Conservation (phyloP, 1,140 invertebrate species). For the Cephus cinctus region DNA sequence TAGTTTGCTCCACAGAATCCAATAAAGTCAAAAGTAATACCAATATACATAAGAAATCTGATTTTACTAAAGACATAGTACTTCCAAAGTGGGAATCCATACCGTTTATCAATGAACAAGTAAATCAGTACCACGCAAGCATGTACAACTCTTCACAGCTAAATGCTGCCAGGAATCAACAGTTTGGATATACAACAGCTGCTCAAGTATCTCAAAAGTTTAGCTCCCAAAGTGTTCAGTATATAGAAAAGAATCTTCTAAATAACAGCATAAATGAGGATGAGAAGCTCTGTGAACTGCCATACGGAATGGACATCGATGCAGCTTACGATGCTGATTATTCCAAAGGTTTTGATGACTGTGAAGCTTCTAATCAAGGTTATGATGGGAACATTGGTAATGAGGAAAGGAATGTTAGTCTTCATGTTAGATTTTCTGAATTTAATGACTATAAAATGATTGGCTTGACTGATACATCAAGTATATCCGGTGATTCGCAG, state of each 20-base stretch:
- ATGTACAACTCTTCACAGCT: no score
- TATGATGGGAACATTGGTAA: background rate
- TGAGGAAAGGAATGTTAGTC: conserved; percentile 22
- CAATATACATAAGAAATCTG: no score
- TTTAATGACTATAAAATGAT: conserved; percentile 51
- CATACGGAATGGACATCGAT: conserved; percentile 20
- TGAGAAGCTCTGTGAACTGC: conserved; percentile 11
- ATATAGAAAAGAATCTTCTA: no score
- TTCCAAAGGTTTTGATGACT: no score
- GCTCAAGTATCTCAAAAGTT: no score
- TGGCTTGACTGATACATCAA: conserved; percentile 42
- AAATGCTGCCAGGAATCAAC: no score
- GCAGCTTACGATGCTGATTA: conserved; percentile 3
- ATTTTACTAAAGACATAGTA: conserved; percentile 12
- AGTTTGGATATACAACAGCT: no score
- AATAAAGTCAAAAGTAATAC: no score
- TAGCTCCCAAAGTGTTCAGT: no score
- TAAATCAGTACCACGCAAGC: no score
- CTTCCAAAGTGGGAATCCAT: conserved; percentile 16
- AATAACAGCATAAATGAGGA: background rate
- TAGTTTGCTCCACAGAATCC: conserved; percentile 1
- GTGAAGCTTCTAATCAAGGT: no score
- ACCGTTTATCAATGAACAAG: conserved; percentile 13
- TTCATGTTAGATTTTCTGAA: conserved; percentile 52
- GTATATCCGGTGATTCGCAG: conserved; percentile 33